phyloP scores from a whole-genome alignment of 2,888 invertebrate species.

The Orthosia gracilis region DNA sequence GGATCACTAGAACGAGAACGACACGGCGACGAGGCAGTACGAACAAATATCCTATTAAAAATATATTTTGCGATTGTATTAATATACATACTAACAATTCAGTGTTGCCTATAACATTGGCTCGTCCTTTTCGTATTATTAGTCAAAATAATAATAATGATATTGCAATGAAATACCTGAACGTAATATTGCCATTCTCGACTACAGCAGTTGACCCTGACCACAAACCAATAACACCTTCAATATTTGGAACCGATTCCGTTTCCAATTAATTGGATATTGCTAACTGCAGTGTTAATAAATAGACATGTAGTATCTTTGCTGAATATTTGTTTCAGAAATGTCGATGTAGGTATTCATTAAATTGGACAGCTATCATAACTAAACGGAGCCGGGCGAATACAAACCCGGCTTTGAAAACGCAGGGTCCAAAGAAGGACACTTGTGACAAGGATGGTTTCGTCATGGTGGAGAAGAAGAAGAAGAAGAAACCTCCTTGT shows the following conservation, averaged over 20 bases:
- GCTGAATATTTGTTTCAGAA: not conserved
- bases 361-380: not conserved
- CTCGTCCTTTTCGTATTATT: too few relatives aligned
- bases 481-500: too few relatives aligned
- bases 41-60: too few relatives aligned
- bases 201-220: constrained; percentile 6
- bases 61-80: not conserved
- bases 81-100: not conserved
- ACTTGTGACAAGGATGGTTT: too few relatives aligned
- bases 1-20: too few relatives aligned
- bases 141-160: not conserved
- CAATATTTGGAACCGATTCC: constrained; percentile 18
- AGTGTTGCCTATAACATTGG: not conserved
- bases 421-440: too few relatives aligned
- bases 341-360: not conserved
- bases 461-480: too few relatives aligned
- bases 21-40: too few relatives aligned
- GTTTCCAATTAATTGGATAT: constrained; percentile 22
- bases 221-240: constrained; percentile 21
- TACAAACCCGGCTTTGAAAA: too few relatives aligned
- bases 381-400: too few relatives aligned
- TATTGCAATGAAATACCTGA: constrained; percentile 7
- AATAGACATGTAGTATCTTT: not conserved
- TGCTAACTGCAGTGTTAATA: constrained; percentile 6
- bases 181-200: not conserved